Conservation (phyloP, 1,140 invertebrate genomes). For the Latrodectus geometricus region DNA sequence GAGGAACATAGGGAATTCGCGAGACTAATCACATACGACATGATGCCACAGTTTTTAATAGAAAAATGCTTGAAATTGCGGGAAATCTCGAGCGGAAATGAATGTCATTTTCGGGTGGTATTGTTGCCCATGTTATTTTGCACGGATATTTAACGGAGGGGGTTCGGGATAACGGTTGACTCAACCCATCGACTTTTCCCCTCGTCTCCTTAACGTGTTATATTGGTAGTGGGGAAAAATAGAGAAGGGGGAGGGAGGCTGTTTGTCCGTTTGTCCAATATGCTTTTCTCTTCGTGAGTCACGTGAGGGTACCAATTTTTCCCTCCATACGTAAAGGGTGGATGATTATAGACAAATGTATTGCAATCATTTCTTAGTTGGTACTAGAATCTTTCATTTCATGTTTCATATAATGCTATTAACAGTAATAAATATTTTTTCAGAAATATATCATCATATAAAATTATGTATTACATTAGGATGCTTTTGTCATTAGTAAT, state of each 20-base stretch:
- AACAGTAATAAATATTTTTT: too few relatives aligned
- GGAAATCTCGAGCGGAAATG: neutral
- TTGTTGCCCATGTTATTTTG: neutral
- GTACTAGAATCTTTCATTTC: too few relatives aligned
- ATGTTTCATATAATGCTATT: too few relatives aligned
- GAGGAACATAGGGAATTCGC: too few relatives aligned
- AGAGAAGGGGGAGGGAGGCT: neutral
- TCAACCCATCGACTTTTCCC: neutral
- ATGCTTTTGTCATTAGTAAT: too few relatives aligned
- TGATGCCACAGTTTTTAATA: neutral
- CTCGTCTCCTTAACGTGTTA: neutral
- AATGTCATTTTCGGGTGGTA: neutral
- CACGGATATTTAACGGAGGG: neutral
- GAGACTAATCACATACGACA: neutral
- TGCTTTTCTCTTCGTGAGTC: neutral
- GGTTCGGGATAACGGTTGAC: neutral
- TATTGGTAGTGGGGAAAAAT: neutral
- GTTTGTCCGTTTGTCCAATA: neutral
- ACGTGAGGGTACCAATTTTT: neutral
- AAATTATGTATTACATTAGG: too few relatives aligned
- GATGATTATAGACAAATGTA: too few relatives aligned
- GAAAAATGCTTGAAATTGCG: neutral
- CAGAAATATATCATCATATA: too few relatives aligned
- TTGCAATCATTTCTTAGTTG: too few relatives aligned
- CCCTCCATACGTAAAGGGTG: neutral